phyloP scores from a whole-genome alignment of 2,113 vertebrate genomes.

The Capreolus pygargus region DNA sequence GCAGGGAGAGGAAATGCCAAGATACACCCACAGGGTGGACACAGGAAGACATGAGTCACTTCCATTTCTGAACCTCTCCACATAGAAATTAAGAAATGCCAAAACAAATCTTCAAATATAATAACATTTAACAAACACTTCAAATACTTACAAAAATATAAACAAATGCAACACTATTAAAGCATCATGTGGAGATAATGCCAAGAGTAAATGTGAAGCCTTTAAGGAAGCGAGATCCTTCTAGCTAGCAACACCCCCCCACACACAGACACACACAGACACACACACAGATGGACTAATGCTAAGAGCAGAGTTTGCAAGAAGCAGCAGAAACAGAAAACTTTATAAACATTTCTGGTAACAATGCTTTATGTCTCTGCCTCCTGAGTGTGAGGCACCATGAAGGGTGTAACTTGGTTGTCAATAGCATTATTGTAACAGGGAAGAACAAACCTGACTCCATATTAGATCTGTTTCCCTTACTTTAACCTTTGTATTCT shows the following conservation, averaged over 20 bases:
- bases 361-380: background rate
- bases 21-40: background rate
- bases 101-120: background rate
- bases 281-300: background rate
- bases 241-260: background rate
- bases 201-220: background rate
- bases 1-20: background rate
- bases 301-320: background rate
- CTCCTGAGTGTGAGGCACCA: background rate
- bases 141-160: background rate
- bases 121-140: background rate
- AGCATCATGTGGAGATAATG: background rate
- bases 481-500: background rate
- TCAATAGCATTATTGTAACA: background rate
- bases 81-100: background rate
- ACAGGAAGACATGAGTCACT: background rate
- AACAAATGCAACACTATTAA: background rate
- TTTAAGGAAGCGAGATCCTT: background rate
- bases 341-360: background rate
- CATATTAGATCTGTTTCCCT: background rate
- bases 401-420: background rate
- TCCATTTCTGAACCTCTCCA: background rate
- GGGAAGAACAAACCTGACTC: background rate
- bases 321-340: background rate
- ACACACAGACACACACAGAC: background rate